Conservation (phyloP, 2,113 vertebrate genomes). For the Sarotherodon lohbergeri region DNA sequence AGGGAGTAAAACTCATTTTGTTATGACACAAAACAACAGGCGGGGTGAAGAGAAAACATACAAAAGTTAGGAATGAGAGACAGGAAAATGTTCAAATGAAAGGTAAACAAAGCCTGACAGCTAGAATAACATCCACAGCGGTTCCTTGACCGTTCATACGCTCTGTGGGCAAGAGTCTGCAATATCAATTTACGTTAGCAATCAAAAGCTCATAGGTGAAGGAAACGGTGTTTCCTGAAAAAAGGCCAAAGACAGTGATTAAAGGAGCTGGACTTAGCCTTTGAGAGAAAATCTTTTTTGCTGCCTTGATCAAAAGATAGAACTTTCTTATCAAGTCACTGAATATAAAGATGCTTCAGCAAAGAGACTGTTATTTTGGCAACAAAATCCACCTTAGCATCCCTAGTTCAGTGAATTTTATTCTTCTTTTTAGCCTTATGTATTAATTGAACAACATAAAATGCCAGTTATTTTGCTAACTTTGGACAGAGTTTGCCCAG, state of each 20-base stretch:
- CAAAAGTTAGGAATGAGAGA: conserved; percentile 69
- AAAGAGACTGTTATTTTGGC: not conserved
- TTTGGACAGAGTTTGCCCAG: not conserved
- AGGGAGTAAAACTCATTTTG: conserved; percentile 56
- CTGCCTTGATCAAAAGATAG: not conserved
- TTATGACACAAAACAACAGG: conserved; percentile 78
- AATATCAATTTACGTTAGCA: conserved; percentile 64
- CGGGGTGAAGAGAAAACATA: conserved; percentile 69
- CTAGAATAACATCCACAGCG: conserved; percentile 69
- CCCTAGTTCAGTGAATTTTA: not conserved
- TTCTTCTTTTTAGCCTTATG: fast-evolving
- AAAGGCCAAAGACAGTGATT: not conserved
- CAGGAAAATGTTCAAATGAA: conserved; percentile 71
- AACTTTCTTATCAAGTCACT: not conserved
- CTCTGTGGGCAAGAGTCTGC: conserved; percentile 36
- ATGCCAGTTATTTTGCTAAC: not conserved
- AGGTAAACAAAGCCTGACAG: conserved; percentile 72
- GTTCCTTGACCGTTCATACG: conserved; percentile 38
- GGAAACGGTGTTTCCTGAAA: conserved; percentile 39
- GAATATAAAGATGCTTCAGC: not conserved
- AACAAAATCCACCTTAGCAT: not conserved
- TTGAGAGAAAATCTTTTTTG: not conserved
- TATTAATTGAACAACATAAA: not conserved
- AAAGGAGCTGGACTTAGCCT: not conserved
- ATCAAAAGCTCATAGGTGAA: conserved; percentile 43